Evolutionary conservation across 2,797 vertebrate genomes (phyloP), one percentile per base, ranked within the genome.

Genomic region (Rhinophrynus dorsalis): DNA sequence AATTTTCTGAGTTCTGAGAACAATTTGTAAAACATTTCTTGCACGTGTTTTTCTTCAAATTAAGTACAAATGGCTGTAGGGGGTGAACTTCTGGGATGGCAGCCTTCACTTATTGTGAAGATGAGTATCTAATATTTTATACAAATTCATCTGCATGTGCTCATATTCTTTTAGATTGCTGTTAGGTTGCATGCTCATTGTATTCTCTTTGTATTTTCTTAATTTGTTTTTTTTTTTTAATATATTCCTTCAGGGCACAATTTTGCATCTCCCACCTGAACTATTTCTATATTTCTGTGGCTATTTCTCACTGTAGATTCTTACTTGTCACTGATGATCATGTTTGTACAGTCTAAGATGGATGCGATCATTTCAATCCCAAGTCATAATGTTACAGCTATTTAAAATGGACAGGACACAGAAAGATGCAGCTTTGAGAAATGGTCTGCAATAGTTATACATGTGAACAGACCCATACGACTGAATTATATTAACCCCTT

Each of bases 211-310:
- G 32, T 47, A 32, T 52, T 52, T 32, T 18, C 47, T 23, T 52
- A 42, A 27, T 47, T 51, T 44, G 8, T 42, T 58, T 68, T 42
- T 60, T 50, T 26, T 44, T 35, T 27, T 26, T 45, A 52, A 52
- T 26, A 61, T 12, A 69, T 32, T 54, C 35, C 33, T 52, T 61
- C 6, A 2, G 37, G 64, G 37, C 64, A 58, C 44, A 30, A 18
- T 33, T 57, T 48, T 48, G 15, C 30, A 12, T 11, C 42, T 58
- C 20, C 35, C 13, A 45, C 17, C 44, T 61, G 51, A 50, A 40
- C n/a, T 10, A 4, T 30, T 12, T 59, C 23, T 12, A 66, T 37
- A 45, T 66, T 40, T 58, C 17, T 56, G 44, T 17, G 47, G 32
- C 48, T 51, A 40, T 68, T 59, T 37, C 20, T 21, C 54, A 21